Evolutionary conservation across 2,113 vertebrate species (phyloP), one percentile per base, ranked within the genome.

Genomic region (Xiphias gladius): DNA sequence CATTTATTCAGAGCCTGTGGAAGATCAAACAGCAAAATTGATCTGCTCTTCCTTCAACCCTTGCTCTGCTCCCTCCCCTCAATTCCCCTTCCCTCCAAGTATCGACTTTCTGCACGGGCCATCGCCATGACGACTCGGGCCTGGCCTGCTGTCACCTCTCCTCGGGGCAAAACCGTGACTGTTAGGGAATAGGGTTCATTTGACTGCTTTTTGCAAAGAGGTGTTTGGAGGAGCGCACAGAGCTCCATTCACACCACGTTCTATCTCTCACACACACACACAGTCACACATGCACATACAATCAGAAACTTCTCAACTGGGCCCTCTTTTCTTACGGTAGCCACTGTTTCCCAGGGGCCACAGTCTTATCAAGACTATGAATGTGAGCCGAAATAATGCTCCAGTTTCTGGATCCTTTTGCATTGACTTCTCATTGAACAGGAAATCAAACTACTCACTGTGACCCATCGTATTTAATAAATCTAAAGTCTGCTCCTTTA

Each of bases 21-120:
- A 20, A 94, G 92, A 94, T 94, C 93, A 95, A 95, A 94, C 93
- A 92, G 93, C 92, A 93, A 94, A 88, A 94, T 95, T 94, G 93
- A 94, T 95, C 90, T 79, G 85, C 89, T 93, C 88, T 92, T 88
- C 91, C 89, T 90, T 92, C 92, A 88, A 83, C 89, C 81, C 90
- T 80, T 86, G 89, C 88, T 82, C 85, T 37, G 48, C 86, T 69
- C 83, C 66, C 84, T 83, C 77, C 74, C 73, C 79, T 86, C 81
- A 32, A 73, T 85, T 72, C 72, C 87, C 78, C 74, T 68, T 71
- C 85, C 76, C 86, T 80, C 88, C 73, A 20, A 66, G 69, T 91
- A 93, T 93, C 43, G 90, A 93, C 93, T 90, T 91, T 92, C 89
- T 67, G 61, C 88, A 67, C 12, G 28, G 90, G 91, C 92, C 92